These are phyloP conservation scores for Ostrea denselamellosa DNA, from an alignment of 1,140 invertebrate genomes.

Conservation along the genomic window DNA sequence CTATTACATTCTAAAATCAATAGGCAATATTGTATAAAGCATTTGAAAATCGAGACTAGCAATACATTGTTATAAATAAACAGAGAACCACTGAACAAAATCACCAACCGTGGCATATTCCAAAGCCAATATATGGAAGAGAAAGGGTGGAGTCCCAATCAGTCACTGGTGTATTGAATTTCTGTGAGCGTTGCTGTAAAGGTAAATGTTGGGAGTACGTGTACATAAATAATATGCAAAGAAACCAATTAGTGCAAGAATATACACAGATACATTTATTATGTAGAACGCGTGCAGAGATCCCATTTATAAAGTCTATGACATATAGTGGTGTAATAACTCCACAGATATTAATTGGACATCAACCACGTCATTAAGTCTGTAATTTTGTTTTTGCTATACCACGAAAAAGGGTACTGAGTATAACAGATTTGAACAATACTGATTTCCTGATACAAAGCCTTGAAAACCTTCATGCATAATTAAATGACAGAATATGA, in stretches of 20 bases:
- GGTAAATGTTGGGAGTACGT: constrained; percentile 28
- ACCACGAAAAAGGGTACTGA: not conserved
- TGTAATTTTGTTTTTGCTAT: not conserved
- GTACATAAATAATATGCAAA: constrained; percentile 37
- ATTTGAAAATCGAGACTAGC: constrained; percentile 13
- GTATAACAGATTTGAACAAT: constrained; percentile 36
- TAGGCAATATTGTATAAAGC: constrained; percentile 36
- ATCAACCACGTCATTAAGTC: constrained; percentile 13
- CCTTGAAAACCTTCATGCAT: constrained; percentile 27
- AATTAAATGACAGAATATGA: constrained; percentile 10
- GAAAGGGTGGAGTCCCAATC: constrained; percentile 15
- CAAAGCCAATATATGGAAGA: not conserved
- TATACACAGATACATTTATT: constrained; percentile 22
- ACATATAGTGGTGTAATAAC: constrained; percentile 10
- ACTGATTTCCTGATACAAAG: constrained; percentile 10
- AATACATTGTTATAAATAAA: constrained; percentile 22
- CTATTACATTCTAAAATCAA: constrained; percentile 30
- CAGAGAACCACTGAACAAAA: constrained; percentile 16
- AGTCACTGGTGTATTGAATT: constrained; percentile 6
- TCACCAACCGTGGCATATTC: constrained; percentile 10
- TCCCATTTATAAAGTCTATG: not conserved
- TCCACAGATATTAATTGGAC: constrained; percentile 15
- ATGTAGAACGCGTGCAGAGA: not conserved
- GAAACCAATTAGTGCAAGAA: constrained; percentile 33
- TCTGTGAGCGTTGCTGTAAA: not conserved